A percentile compares a stretch with the other conserved stretches of the same genome.
Conservation (phyloP, 2,113 vertebrate species). For the Lagopus muta region DNA sequence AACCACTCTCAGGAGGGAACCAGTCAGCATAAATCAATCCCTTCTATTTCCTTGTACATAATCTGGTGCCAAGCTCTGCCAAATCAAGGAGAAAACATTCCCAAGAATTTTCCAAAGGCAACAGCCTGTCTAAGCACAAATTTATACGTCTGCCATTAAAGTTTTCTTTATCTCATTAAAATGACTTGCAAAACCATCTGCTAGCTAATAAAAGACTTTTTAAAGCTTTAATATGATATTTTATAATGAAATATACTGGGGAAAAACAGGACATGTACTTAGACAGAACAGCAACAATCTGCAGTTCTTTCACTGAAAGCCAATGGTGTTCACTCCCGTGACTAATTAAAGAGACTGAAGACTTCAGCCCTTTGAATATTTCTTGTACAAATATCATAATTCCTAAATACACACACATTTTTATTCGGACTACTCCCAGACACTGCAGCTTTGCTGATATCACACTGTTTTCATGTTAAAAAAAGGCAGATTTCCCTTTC, state of each 20-base stretch:
- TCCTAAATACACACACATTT: constrained; percentile 23
- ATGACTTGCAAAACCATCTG: constrained; percentile 63
- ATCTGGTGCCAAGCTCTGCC: constrained; percentile 34
- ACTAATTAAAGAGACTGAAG: constrained; percentile 50
- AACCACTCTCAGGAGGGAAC: neutral
- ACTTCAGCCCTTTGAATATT: constrained; percentile 23
- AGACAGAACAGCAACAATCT: constrained; percentile 27
- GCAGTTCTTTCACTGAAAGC: constrained; percentile 10
- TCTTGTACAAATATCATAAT: constrained; percentile 8
- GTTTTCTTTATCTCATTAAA: constrained; percentile 56
- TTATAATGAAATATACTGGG: constrained; percentile 36
- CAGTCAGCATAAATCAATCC: neutral
- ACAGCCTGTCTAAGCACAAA: constrained; percentile 32
- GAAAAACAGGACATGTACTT: constrained; percentile 33
- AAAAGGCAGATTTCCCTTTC: constrained; percentile 19
- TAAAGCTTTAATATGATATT: constrained; percentile 55
- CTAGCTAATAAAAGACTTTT: constrained; percentile 61
- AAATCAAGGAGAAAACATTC: constrained; percentile 18
- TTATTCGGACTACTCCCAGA: neutral
- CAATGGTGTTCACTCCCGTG: constrained; percentile 12
- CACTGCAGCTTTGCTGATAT: neutral
- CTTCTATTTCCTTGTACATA: constrained; percentile 17
- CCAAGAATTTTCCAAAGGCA: constrained; percentile 39
- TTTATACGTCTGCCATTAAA: constrained; percentile 46
- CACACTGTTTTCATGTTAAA: constrained; percentile 4